A percentile compares a stretch with the other conserved stretches of the same genome.
Conservation (phyloP, 2,797 vertebrate species). For the Sebastiscus albofasciatus region DNA sequence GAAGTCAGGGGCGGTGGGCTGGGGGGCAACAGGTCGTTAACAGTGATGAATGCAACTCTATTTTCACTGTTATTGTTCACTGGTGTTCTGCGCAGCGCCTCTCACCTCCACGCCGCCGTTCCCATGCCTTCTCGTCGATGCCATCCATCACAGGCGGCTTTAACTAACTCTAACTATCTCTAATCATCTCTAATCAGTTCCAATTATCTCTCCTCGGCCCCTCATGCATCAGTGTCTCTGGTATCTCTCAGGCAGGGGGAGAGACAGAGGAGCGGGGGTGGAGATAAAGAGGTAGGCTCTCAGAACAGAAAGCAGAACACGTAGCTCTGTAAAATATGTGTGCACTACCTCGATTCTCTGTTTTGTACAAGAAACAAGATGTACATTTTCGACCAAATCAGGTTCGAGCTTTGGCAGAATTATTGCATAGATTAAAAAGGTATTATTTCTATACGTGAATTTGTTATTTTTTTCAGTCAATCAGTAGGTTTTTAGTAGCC, state of each 20-base stretch:
- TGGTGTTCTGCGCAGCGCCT: slow-evolving; percentile 39
- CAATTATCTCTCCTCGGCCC: slow-evolving; percentile 70
- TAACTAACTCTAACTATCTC: slow-evolving; percentile 74
- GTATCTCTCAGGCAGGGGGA: slow-evolving; percentile 49
- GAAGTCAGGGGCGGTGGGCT: slow-evolving; percentile 56
- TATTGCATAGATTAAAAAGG: background rate
- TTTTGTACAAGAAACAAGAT: background rate
- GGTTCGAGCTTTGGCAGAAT: background rate
- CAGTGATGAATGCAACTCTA: slow-evolving; percentile 79
- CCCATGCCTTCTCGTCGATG: slow-evolving; percentile 40
- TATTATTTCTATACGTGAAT: background rate
- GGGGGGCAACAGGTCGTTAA: slow-evolving; percentile 78
- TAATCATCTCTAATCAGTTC: slow-evolving; percentile 78
- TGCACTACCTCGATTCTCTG: background rate
- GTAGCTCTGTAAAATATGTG: background rate
- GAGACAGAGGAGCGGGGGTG: slow-evolving; percentile 25
- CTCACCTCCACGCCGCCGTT: slow-evolving; percentile 51
- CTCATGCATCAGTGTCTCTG: slow-evolving; percentile 68
- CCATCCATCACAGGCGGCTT: slow-evolving; percentile 74
- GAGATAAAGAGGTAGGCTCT: slow-evolving; percentile 28
- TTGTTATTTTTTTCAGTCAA: background rate
- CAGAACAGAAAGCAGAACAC: slow-evolving; percentile 10
- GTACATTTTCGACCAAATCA: background rate
- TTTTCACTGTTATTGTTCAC: slow-evolving; percentile 81
- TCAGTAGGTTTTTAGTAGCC: background rate